A percentile compares a stretch with the other conserved stretches of the same genome.
Evolutionary conservation across 2,888 invertebrate genomes (phyloP).

Genomic region (Cybosia mesomella): DNA sequence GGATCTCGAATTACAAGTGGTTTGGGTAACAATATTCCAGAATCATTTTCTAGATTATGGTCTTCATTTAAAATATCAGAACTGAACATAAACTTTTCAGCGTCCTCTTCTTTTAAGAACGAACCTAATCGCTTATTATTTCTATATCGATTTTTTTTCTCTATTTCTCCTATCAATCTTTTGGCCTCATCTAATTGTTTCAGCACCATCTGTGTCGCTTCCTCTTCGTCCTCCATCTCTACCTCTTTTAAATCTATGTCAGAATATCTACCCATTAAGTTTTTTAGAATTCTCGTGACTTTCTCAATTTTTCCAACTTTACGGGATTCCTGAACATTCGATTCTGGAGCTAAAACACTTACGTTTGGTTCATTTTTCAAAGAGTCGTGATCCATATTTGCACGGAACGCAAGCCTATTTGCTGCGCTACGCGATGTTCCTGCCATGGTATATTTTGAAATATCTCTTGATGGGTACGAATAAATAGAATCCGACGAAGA

Average conservation of each 20-base stretch:
- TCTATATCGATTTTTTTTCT: slow-evolving; percentile 22
- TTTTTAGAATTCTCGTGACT: slow-evolving; percentile 36
- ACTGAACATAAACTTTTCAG: slow-evolving; percentile 39
- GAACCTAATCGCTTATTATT: slow-evolving; percentile 6
- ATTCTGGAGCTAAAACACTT: background rate
- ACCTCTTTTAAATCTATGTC: slow-evolving; percentile 22
- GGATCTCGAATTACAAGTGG: slow-evolving; percentile 37
- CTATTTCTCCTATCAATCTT: slow-evolving; percentile 26
- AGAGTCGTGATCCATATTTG: background rate
- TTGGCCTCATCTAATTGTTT: slow-evolving; percentile 43
- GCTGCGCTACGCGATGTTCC: background rate
- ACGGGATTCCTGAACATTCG: background rate
- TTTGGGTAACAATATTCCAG: slow-evolving; percentile 17
- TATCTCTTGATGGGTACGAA: slow-evolving; percentile 8
- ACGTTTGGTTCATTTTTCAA: background rate
- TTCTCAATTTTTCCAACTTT: slow-evolving; percentile 24
- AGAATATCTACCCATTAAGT: slow-evolving; percentile 38
- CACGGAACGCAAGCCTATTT: background rate
- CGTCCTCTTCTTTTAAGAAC: slow-evolving; percentile 29
- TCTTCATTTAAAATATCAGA: slow-evolving; percentile 33
- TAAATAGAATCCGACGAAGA: slow-evolving; percentile 8
- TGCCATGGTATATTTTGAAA: background rate
- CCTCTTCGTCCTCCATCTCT: slow-evolving; percentile 45
- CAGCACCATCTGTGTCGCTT: slow-evolving; percentile 47
- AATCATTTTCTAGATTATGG: background rate